A percentile compares a stretch with the other conserved stretches of the same genome.
Evolutionary conservation across 2,888 invertebrate genomes (phyloP).

Genomic region (Drosophila neonasuta): DNA sequence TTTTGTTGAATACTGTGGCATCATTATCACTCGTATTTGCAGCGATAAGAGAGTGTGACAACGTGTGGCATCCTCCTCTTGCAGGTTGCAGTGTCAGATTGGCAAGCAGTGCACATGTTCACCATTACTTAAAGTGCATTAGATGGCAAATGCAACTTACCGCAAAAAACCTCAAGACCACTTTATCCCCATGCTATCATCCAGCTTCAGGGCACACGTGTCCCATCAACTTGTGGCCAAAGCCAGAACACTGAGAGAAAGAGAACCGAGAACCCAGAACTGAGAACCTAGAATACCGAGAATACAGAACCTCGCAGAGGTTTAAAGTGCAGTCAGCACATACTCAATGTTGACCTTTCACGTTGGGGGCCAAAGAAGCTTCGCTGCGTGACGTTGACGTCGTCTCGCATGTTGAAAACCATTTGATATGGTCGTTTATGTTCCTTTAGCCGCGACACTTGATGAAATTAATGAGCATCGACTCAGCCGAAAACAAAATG

Average conservation of each 20-base stretch:
- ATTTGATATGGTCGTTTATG: slow-evolving; percentile 62
- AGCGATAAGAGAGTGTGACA: slow-evolving; percentile 25
- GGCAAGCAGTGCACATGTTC: slow-evolving; percentile 47
- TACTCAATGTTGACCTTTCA: slow-evolving; percentile 53
- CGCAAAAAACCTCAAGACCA: slow-evolving; percentile 31
- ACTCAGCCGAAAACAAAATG: slow-evolving; percentile 9
- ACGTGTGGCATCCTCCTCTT: slow-evolving; percentile 17
- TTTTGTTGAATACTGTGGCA: neutral
- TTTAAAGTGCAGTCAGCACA: slow-evolving; percentile 46
- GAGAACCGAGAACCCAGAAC: neutral
- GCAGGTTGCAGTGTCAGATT: slow-evolving; percentile 38
- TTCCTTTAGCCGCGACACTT: slow-evolving; percentile 49
- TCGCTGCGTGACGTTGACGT: slow-evolving; percentile 28
- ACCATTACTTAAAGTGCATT: slow-evolving; percentile 52
- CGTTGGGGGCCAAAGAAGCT: slow-evolving; percentile 14
- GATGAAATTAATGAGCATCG: slow-evolving; percentile 67
- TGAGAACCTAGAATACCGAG: neutral
- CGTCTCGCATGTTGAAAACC: slow-evolving; percentile 47
- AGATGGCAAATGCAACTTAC: slow-evolving; percentile 30
- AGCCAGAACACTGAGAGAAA: slow-evolving; percentile 8
- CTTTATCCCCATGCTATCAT: neutral
- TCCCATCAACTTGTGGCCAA: slow-evolving; percentile 4
- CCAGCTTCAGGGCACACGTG: slow-evolving; percentile 13
- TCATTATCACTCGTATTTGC: slow-evolving; percentile 6
- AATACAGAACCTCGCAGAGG: slow-evolving; percentile 16